These are phyloP conservation scores for Sebastes oblongus DNA, from an alignment of 2,797 vertebrate species.

Conservation along the genomic window DNA sequence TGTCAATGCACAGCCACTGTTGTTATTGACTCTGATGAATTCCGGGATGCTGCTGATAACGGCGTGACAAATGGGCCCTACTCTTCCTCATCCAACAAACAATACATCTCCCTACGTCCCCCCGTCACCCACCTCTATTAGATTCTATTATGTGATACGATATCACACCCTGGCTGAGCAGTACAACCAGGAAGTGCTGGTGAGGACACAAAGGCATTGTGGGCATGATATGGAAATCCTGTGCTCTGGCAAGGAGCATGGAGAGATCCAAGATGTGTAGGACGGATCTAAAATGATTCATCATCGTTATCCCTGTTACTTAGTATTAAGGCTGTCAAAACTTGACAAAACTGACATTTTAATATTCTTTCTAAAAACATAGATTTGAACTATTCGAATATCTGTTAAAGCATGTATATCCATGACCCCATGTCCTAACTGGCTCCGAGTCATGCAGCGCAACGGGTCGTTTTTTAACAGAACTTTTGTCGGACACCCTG, in stretches of 20 bases:
- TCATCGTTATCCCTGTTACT: not conserved
- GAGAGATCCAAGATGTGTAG: constrained; percentile 2
- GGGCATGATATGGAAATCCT: constrained; percentile 21
- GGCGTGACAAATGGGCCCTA: constrained; percentile 68
- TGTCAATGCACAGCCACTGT: constrained; percentile 50
- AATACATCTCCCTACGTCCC: constrained; percentile 59
- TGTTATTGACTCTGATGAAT: constrained; percentile 76
- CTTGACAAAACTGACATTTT: too few relatives aligned
- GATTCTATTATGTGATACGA: constrained; percentile 76
- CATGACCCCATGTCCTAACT: too few relatives aligned
- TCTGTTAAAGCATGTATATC: too few relatives aligned
- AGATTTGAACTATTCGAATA: too few relatives aligned
- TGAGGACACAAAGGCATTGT: constrained; percentile 21
- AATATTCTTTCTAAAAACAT: too few relatives aligned
- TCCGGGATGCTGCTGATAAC: constrained; percentile 65
- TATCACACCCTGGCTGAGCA: constrained; percentile 47
- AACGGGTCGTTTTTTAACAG: too few relatives aligned
- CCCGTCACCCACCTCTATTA: constrained; percentile 54
- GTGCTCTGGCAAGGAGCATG: not conserved
- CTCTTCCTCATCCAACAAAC: constrained; percentile 54
- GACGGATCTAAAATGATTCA: not conserved
- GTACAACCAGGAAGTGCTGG: constrained; percentile 30
- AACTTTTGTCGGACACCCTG: too few relatives aligned
- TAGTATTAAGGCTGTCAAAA: not conserved
- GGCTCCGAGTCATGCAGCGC: too few relatives aligned